Evolutionary conservation across 2,888 invertebrate species (phyloP), one percentile per base, ranked within the genome.

Genomic region (Dysmachus trigonus): DNA sequence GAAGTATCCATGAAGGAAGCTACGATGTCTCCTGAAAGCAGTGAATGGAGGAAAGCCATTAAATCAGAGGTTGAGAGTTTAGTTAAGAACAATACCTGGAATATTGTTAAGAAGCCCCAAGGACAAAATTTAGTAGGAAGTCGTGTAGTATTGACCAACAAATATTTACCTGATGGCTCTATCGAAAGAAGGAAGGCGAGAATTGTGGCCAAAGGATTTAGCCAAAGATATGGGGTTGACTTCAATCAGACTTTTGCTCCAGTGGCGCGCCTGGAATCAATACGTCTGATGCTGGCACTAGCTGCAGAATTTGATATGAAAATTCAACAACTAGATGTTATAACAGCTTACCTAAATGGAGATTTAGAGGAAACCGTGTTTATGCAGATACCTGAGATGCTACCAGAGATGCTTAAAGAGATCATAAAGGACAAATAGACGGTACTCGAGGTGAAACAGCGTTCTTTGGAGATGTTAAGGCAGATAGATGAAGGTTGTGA

Each of bases 11-110:
- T 73, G 27, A 83, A 51, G 10, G 84, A 84, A 33, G 47, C 83
- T 15, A 53, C 77, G 73, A 72, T 41, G n/a, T 51, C 51, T 15
- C 51, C 15, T 5, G 51, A 51, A n/a, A 51, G n/a, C 33, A 53
- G 76, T 22, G 38, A 88, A 31, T 88, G 88, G 88, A 53, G 76
- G 13, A 31, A 86, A 18, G 87, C 88, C 8, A 88, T 89, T 86
- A 22, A 84, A 35, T 62, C 41, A 10, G 88, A 89, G 72, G 87
- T 87, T 38, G 53, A 72, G 35, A 85, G 87, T 8, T 62, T 88
- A 27, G 85, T 85, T n/a, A 82, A 74, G 38, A 88, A 88, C 71
- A 81, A 87, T 22, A 88, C 88, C 8, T 88, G 88, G 88, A 6
- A 5, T 27, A 74, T 87, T 10, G 85, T 85, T 10, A 87, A 88